These are phyloP conservation scores for Eupithecia insigniata DNA, from an alignment of 2,888 invertebrate genomes.

Conservation along the genomic window DNA sequence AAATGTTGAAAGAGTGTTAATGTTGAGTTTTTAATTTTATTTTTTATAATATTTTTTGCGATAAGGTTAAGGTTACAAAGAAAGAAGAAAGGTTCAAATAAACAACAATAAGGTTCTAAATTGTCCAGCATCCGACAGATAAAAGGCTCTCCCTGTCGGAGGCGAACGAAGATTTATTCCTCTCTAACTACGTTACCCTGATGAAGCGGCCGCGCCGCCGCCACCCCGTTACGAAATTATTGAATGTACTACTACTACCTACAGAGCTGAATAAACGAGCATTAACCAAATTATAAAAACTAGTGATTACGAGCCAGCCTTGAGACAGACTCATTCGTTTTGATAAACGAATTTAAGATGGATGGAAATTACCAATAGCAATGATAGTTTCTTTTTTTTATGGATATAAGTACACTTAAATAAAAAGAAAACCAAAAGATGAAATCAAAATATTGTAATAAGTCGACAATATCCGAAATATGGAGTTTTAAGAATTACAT, in stretches of 20 bases:
- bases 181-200: conserved; percentile 26
- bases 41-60: neutral
- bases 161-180: conserved; percentile 32
- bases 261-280: conserved; percentile 15
- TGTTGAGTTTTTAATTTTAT: neutral
- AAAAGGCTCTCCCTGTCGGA: conserved; percentile 10
- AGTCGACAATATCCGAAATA: no score
- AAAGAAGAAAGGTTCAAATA: conserved; percentile 6
- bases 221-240: no score
- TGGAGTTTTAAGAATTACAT: no score
- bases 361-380: neutral
- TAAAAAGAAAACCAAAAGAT: no score
- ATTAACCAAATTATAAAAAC: conserved; percentile 25
- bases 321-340: conserved; percentile 18
- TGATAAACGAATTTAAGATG: conserved; percentile 1
- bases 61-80: neutral
- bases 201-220: conserved; percentile 20
- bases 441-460: no score
- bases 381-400: neutral
- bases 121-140: conserved; percentile 14
- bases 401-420: no score
- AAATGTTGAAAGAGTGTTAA: no score
- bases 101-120: conserved; percentile 10
- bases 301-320: conserved; percentile 16
- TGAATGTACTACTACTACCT: no score